Base-by-base conservation (phyloP, 2,797 vertebrate genomes). In the Lutra lutra region DNA sequence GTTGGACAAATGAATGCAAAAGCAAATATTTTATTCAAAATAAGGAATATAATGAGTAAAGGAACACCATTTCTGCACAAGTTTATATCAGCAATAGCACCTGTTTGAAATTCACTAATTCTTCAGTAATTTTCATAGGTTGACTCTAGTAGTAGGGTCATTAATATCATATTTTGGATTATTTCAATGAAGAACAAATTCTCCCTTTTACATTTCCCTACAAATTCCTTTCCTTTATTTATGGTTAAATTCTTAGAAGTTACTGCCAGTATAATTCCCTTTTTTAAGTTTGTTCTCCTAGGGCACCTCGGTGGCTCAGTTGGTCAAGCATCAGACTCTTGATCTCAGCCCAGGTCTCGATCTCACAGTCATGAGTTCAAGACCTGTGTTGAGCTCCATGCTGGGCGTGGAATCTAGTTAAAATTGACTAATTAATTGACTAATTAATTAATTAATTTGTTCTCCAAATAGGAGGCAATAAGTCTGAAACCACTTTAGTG, bases 1-100 rank as follows among this genome's bases (percentile, higher is more conserved):
- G 0, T 94, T 66, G 32, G 56, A 29, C 64, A 70, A 54, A 64
- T 86, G 58, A 80, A 89, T 51, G 21, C 8, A 88, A 93, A 88
- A 92, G 5, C 15, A 84, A 62, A 48, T 91, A 73, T 88, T 58
- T 89, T 86, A 78, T 48, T 95, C 21, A 84, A 70, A 85, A 60
- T 87, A 89, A 92, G 62, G 9, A 85, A 66, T 32, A 3, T 75
- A 35, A 2, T 56, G 7, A 48, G 20, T 40, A 60, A 58, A 4
- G 86, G 11, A 68, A 13, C 10, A 87, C 11, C 84, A 21, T 68
- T 73, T 75, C 25, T 88, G 1, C 4, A 4, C 40, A 84, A 43
- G 25, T 58, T 79, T 86, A 73, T 78, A 29, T 48, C 9, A 77
- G 27, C 62, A 89, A 70, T 25, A 54, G 27, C 10, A n/a, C 3